Evolutionary conservation across 2,113 vertebrate genomes (phyloP).

Genomic region (Phyllostomus hastatus): DNA sequence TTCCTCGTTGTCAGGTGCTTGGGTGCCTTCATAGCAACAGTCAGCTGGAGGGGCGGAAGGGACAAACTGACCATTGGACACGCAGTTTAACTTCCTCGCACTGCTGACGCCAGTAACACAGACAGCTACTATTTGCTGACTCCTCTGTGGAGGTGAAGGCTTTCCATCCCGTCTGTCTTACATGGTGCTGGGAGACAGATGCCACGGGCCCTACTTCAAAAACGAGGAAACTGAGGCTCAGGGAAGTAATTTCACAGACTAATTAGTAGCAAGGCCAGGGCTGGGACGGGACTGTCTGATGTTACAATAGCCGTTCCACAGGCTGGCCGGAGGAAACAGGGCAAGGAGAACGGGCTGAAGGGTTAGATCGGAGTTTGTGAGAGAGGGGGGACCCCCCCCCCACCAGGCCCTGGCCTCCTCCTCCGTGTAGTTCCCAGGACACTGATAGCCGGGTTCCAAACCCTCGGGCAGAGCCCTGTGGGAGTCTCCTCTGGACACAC

Average conservation of each 20-base stretch:
- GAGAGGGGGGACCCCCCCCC: neutral
- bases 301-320: neutral
- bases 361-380: neutral
- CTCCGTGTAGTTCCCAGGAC: neutral
- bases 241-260: neutral
- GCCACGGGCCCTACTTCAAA: conserved; percentile 16
- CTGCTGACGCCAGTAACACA: neutral
- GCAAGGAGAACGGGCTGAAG: neutral
- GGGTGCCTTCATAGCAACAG: neutral
- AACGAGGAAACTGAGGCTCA: neutral
- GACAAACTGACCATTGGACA: neutral
- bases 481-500: neutral
- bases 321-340: neutral
- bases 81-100: neutral
- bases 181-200: neutral
- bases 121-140: neutral
- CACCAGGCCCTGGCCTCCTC: neutral
- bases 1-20: neutral
- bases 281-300: neutral
- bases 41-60: neutral
- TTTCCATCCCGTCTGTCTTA: neutral
- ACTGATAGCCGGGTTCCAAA: neutral
- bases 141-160: neutral
- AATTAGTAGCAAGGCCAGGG: neutral
- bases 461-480: neutral